Evolutionary conservation across 2,113 vertebrate species (phyloP).

Genomic region (Clinocottus analis): DNA sequence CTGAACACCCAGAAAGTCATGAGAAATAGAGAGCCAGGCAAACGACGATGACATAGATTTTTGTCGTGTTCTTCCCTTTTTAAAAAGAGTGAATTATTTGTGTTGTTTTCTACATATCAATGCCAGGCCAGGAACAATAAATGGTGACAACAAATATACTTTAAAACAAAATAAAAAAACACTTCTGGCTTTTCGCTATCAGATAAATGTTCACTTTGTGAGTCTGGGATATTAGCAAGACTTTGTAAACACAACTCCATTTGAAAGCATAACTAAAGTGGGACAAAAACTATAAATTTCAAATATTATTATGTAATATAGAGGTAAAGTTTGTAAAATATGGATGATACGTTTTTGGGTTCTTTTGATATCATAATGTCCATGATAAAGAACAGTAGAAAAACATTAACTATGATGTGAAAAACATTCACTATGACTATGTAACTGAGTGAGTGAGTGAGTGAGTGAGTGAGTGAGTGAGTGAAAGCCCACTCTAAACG

Average conservation of each 20-base stretch:
- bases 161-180: too few relatives aligned
- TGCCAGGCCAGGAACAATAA: background rate
- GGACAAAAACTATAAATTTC: background rate
- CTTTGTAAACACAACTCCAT: background rate
- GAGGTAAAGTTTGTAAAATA: background rate
- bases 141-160: background rate
- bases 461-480: background rate
- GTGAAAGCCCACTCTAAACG: conserved; percentile 56
- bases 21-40: background rate
- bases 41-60: too few relatives aligned
- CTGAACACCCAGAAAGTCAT: background rate
- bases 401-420: too few relatives aligned
- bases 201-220: background rate
- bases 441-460: background rate
- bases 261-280: background rate
- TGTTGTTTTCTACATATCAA: background rate
- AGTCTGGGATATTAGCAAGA: background rate
- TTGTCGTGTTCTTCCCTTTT: background rate
- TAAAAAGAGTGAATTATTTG: background rate
- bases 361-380: background rate
- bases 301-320: background rate
- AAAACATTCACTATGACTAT: too few relatives aligned
- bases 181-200: too few relatives aligned
- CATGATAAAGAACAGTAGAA: too few relatives aligned
- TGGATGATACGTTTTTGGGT: background rate